A percentile compares a stretch with the other conserved stretches of the same genome.
phyloP scores from a whole-genome alignment of 2,113 vertebrate species.

The Cichladusa arquata region DNA sequence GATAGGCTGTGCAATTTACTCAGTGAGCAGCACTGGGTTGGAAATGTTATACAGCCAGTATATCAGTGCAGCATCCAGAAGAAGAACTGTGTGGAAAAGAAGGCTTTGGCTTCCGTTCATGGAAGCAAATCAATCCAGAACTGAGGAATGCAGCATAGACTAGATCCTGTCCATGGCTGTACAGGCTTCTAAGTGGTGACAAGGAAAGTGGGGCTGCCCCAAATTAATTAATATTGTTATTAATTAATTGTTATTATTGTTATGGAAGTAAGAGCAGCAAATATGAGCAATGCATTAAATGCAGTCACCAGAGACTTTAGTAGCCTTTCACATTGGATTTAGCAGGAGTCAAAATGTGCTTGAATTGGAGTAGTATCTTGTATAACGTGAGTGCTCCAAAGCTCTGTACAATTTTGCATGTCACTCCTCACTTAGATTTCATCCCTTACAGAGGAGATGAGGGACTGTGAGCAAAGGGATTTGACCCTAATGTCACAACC shows the following conservation, averaged over 20 bases:
- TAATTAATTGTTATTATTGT: too few relatives aligned
- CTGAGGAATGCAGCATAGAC: neutral
- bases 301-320: neutral
- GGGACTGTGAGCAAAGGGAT: neutral
- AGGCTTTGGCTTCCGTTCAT: neutral
- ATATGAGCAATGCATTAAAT: neutral
- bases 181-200: neutral
- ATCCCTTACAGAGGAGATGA: neutral
- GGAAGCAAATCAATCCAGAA: neutral
- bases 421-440: neutral
- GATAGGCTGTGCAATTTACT: neutral
- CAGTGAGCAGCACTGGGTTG: neutral
- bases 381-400: fast-evolving
- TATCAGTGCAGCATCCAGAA: neutral
- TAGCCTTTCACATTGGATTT: fast-evolving
- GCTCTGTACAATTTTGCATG: neutral
- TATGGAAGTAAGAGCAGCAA: neutral
- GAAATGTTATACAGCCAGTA: neutral
- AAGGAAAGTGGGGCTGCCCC: neutral
- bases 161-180: neutral
- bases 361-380: neutral
- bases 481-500: neutral
- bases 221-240: neutral
- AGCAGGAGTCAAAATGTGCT: neutral
- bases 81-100: neutral